Evolutionary conservation across 2,797 vertebrate genomes (phyloP), one percentile per base, ranked within the genome.

Genomic region (Siniperca scherzeri): DNA sequence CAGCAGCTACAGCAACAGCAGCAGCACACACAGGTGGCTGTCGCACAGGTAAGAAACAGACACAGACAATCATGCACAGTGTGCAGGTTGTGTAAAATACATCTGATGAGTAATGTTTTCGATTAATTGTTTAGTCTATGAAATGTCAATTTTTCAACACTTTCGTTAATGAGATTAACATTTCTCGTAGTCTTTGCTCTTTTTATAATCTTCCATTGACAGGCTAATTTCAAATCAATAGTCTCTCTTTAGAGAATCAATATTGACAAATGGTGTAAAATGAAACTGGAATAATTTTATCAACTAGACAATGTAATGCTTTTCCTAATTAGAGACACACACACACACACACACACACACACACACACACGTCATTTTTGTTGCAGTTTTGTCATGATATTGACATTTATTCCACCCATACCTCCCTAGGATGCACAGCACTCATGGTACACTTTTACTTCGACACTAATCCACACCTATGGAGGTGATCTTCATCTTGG

Each of bases 1-100:
- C 96, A 97, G 86, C 97, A 97, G 94, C 94, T 98, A 1, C 95
- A 96, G 73, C 97, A 97, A 92, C 97, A 97, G 60, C 96, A 98
- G 92, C 97, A 97, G 81, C 96, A 97, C 94, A 97, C 96, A 0
- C 96, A 97, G 90, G 96, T 97, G 87, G 96, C 96, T 0, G 96
- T 97, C 9, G 97, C 96, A 14, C 96, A 96, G 96, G 97, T 97
- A 85, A 66, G 78, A 19, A 30, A 16, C 42, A 16, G 27, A 22
- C 46, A 4, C 21, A 36, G 8, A 38, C 50, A 19, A 1, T 6
- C 16, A 33, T 2, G 5, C 19, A 6, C 48, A 33, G 7, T 4
- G 64, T 62, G 11, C 46, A 61, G 42, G 16, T 27, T 52, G 59
- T n/a, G 17, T 22, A 46, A 36, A 42, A 67, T 12, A 40, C 38